Evolutionary conservation across 2,113 vertebrate genomes (phyloP).

Genomic region (Melanocharis versteri): DNA sequence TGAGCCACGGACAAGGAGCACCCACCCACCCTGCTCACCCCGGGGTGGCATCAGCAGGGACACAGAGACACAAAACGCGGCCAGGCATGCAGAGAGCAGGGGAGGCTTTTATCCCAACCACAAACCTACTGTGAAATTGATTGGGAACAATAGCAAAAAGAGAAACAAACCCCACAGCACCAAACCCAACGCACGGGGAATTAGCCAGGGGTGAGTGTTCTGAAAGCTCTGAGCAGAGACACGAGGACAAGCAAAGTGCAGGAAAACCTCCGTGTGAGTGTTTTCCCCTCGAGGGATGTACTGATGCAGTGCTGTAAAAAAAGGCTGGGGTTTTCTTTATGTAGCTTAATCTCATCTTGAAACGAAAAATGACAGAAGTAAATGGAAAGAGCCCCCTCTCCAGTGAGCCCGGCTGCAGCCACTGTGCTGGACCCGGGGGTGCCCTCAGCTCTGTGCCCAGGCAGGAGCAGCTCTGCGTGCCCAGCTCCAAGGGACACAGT

Average conservation of each 20-base stretch:
- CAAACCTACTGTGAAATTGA: background rate
- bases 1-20: rapidly evolving
- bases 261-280: constrained; percentile 10
- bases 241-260: constrained; percentile 5
- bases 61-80: background rate
- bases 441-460: background rate
- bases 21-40: background rate
- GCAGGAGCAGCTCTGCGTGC: background rate
- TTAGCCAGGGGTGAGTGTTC: background rate
- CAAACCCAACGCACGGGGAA: background rate
- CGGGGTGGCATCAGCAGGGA: rapidly evolving
- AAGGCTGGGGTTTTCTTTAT: background rate
- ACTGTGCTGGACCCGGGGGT: background rate
- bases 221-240: background rate
- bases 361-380: constrained; percentile 45
- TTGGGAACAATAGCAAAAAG: background rate
- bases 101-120: background rate
- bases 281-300: constrained; percentile 37
- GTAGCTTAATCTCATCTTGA: constrained; percentile 54
- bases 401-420: background rate
- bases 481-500: rapidly evolving
- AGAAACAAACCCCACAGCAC: background rate
- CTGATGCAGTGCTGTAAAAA: constrained; percentile 37
- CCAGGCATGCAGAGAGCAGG: background rate
- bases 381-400: constrained; percentile 12